Conservation (phyloP, 2,888 invertebrate species). For the Papilio demoleus region DNA sequence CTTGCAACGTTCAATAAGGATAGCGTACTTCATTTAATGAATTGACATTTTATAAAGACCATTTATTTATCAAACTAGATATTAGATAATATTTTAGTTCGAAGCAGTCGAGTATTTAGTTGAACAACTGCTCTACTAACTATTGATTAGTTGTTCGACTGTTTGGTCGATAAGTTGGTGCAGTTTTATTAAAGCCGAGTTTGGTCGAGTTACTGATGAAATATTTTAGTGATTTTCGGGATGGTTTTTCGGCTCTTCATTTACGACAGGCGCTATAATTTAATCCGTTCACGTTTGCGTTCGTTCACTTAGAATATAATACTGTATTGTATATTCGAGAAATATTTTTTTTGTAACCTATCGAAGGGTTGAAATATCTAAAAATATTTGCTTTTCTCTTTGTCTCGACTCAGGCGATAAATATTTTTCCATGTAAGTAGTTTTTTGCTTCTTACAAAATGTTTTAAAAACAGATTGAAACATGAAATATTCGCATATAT, state of each 20-base stretch:
- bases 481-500: background rate
- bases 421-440: background rate
- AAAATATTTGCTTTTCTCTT: background rate
- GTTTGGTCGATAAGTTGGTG: background rate
- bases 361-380: background rate
- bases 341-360: background rate
- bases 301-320: background rate
- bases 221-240: background rate
- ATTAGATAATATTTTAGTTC: background rate
- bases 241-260: background rate
- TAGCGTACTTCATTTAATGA: background rate
- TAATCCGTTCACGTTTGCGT: background rate
- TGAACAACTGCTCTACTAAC: background rate
- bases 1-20: background rate
- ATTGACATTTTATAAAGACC: background rate
- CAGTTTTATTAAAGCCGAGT: background rate
- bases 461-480: background rate
- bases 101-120: background rate
- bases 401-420: slow-evolving; percentile 2
- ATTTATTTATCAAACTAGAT: background rate
- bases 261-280: background rate
- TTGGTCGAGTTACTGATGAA: background rate
- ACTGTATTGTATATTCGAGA: background rate
- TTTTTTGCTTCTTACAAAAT: background rate
- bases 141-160: background rate